Conservation (phyloP, 2,797 vertebrate genomes). For the Sebastes ruberrimus region DNA sequence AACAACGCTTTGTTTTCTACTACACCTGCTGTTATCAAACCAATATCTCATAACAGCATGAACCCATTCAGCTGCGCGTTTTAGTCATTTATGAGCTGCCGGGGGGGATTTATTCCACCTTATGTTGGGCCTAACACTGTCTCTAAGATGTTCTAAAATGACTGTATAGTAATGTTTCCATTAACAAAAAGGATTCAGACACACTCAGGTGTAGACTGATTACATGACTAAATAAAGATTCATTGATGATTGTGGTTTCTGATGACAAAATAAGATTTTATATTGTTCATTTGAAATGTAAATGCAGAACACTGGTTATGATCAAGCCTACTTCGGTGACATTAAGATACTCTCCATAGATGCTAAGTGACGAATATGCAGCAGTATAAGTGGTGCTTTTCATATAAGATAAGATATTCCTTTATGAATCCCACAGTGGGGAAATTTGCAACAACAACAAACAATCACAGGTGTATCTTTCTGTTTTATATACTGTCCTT, state of each 20-base stretch:
- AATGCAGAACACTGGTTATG: not conserved
- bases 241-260: not conserved
- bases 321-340: conserved; percentile 10
- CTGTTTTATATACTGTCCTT: not conserved
- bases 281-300: conserved; percentile 11
- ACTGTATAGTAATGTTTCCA: not conserved
- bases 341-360: conserved; percentile 12
- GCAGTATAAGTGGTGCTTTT: conserved; percentile 4
- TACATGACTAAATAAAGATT: not conserved
- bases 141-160: not conserved
- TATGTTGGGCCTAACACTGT: not conserved
- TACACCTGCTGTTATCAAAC: not conserved
- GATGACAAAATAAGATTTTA: not conserved
- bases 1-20: not conserved
- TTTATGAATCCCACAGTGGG: too few species aligned
- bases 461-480: not conserved
- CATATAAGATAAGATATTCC: too few species aligned
- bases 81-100: not conserved
- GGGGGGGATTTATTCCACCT: not conserved
- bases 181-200: not conserved
- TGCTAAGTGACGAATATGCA: conserved; percentile 16
- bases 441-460: not conserved
- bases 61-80: not conserved
- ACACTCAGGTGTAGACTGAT: not conserved
- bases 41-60: not conserved